phyloP scores from a whole-genome alignment of 2,888 invertebrate genomes.

The Thereva nobilitata region DNA sequence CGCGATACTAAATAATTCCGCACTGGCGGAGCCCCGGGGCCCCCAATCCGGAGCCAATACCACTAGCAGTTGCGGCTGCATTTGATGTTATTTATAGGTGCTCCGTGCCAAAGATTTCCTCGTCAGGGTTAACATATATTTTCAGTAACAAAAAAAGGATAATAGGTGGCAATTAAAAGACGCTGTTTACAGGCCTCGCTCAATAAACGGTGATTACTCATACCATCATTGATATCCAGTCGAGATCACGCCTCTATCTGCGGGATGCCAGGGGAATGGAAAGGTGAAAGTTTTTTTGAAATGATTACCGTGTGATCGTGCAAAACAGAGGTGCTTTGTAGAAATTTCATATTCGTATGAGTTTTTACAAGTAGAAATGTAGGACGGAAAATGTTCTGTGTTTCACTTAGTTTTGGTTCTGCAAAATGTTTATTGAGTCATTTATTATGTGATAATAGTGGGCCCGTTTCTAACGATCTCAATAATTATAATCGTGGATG shows the following conservation, averaged over 20 bases:
- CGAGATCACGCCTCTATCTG: constrained; percentile 12
- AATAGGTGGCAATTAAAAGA: constrained; percentile 34
- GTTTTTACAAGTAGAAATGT: too few species aligned
- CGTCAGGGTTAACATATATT: constrained; percentile 16
- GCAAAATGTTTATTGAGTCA: too few species aligned
- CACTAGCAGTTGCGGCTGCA: constrained; percentile 16
- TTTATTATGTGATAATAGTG: too few species aligned
- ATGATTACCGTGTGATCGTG: too few species aligned
- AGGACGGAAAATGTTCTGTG: too few species aligned
- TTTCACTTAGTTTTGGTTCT: too few species aligned
- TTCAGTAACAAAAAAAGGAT: constrained; percentile 17
- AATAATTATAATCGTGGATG: too few species aligned
- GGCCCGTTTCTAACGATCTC: too few species aligned
- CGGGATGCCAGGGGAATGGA: background rate
- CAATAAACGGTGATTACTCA: constrained; percentile 36
- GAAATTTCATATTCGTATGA: too few species aligned
- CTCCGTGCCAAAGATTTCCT: constrained; percentile 17
- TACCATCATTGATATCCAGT: constrained; percentile 12
- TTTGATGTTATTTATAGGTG: constrained; percentile 33
- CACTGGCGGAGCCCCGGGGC: too few species aligned
- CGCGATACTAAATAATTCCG: constrained; percentile 38
- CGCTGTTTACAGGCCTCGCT: constrained; percentile 35
- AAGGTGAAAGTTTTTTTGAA: background rate
- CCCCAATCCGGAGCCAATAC: constrained; percentile 4
- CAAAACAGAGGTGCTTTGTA: too few species aligned